Evolutionary conservation across 2,113 vertebrate species (phyloP).

Genomic region (Monarcha castaneiventris): DNA sequence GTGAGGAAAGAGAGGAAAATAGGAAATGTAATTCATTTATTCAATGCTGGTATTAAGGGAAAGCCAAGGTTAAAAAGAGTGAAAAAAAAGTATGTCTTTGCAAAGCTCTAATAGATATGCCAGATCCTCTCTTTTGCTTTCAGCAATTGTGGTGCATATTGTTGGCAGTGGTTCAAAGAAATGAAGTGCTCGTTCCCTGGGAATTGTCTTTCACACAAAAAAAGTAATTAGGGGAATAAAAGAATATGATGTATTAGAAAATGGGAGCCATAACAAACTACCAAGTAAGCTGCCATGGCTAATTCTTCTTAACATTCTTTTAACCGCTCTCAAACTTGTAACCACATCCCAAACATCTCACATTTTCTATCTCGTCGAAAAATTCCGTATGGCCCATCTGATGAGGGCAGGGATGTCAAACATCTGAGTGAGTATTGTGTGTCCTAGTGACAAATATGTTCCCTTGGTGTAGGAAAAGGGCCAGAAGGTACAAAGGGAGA

Average conservation of each 20-base stretch:
- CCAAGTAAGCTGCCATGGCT: conserved; percentile 59
- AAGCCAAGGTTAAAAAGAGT: conserved; percentile 64
- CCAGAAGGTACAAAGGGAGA: conserved; percentile 58
- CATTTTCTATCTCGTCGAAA: conserved; percentile 9
- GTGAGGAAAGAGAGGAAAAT: conserved; percentile 13
- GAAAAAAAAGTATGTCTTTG: conserved; percentile 43
- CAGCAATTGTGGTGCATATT: conserved; percentile 57
- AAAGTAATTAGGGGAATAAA: conserved; percentile 60
- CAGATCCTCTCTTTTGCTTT: conserved; percentile 56
- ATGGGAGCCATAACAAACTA: conserved; percentile 59
- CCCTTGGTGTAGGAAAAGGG: conserved; percentile 46
- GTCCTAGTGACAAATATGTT: conserved; percentile 69
- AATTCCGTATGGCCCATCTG: conserved; percentile 47
- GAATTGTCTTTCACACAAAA: conserved; percentile 68
- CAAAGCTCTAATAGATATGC: conserved; percentile 65
- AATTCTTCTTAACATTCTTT: conserved; percentile 56
- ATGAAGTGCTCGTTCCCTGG: conserved; percentile 58
- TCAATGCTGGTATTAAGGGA: conserved; percentile 58
- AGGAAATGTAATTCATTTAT: conserved; percentile 65
- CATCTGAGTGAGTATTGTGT: conserved; percentile 63
- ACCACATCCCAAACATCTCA: conserved; percentile 19
- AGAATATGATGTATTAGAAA: conserved; percentile 63
- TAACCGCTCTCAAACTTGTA: conserved; percentile 32
- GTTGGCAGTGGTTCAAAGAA: conserved; percentile 68
- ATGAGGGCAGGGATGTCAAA: conserved; percentile 65